Base-by-base conservation (phyloP, 53 echinoderm and acorn worm species). In the Patiria pectinifera region DNA sequence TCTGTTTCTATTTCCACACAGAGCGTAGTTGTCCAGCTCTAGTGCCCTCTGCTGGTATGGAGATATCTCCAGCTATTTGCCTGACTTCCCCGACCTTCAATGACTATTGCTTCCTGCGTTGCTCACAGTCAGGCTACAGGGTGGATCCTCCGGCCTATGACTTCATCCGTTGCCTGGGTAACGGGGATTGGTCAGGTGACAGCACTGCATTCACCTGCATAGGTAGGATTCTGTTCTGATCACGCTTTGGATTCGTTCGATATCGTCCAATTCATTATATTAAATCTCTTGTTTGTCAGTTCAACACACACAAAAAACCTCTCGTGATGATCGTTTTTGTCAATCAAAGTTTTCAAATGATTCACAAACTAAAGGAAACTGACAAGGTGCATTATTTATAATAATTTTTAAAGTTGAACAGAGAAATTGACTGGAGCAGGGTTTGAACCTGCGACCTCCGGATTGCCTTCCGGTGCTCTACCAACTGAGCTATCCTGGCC, bases 181-280 rank as follows among this genome's bases (percentile, higher is more conserved):
- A 88, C 70, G 96, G 97, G 8, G 85, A 91, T 62, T 97, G 97
- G 97, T 96, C 96, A 22, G 86, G 82, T 26, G 92, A 95, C 85
- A 92, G 80, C 53, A 66, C 89, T 4, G 71, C 49, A 60, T 76
- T 96, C 43, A 49, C 76, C 11, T 97, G 97, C 62, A 61, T 92
- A 25, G 97, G 97, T 97, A 80, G 18, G 92, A 69, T 35, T 48
- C 10, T 80, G 18, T 49, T 19, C 16, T 11, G 16, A 23, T 74
- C 4, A 74, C 13, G 10, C 0, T 74, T 4, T 3, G 4, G 24
- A 23, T 74, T 9, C 1, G n/a, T 74, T 74, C 11, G 4, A 22
- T 2, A 74, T 74, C 19, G 10, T 66, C 10, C 2, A 66, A 4
- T 66, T 18, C 19, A n/a, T 74, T 74, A 10, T 74, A 7, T 74